phyloP scores from a whole-genome alignment of 2,888 invertebrate species.

The Agelastica alni region DNA sequence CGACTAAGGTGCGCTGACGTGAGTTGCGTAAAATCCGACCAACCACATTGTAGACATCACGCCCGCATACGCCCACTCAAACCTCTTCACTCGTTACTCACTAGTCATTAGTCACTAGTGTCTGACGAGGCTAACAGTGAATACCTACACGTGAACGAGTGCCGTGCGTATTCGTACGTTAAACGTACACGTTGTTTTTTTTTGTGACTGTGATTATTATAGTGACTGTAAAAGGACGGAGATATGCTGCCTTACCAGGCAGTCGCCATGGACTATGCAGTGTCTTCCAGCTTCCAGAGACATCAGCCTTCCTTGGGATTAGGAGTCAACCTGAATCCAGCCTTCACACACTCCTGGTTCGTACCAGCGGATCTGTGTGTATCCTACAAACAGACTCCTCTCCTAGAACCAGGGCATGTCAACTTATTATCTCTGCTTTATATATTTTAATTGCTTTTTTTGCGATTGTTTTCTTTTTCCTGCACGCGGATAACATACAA shows the following conservation, averaged over 20 bases:
- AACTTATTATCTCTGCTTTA: slow-evolving; percentile 58
- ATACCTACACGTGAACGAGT: slow-evolving; percentile 11
- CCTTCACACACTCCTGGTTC: slow-evolving; percentile 95
- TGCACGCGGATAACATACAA: too few relatives aligned
- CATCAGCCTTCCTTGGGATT: slow-evolving; percentile 56
- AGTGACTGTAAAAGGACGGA: slow-evolving; percentile 30
- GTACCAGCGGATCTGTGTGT: slow-evolving; percentile 92
- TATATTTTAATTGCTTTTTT: slow-evolving; percentile 29
- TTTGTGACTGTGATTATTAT: slow-evolving; percentile 25
- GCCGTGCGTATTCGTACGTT: slow-evolving; percentile 6
- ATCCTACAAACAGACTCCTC: slow-evolving; percentile 79
- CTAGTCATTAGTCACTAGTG: slow-evolving; percentile 48
- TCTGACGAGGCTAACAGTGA: slow-evolving; percentile 20
- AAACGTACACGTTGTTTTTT: slow-evolving; percentile 8
- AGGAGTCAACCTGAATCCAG: slow-evolving; percentile 69
- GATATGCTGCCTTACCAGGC: slow-evolving; percentile 85
- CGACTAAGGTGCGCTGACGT: slow-evolving; percentile 45
- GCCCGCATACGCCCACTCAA: slow-evolving; percentile 51
- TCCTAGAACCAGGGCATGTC: slow-evolving; percentile 93
- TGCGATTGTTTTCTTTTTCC: slow-evolving; percentile 15
- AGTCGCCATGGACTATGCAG: slow-evolving; percentile 85
- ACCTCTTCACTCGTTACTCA: slow-evolving; percentile 42
- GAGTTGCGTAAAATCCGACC: slow-evolving; percentile 53
- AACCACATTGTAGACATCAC: slow-evolving; percentile 51
- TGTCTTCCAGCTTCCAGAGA: slow-evolving; percentile 55